Evolutionary conservation across 2,888 invertebrate genomes (phyloP), one percentile per base, ranked within the genome.

Genomic region (Acanthopleura granulata): DNA sequence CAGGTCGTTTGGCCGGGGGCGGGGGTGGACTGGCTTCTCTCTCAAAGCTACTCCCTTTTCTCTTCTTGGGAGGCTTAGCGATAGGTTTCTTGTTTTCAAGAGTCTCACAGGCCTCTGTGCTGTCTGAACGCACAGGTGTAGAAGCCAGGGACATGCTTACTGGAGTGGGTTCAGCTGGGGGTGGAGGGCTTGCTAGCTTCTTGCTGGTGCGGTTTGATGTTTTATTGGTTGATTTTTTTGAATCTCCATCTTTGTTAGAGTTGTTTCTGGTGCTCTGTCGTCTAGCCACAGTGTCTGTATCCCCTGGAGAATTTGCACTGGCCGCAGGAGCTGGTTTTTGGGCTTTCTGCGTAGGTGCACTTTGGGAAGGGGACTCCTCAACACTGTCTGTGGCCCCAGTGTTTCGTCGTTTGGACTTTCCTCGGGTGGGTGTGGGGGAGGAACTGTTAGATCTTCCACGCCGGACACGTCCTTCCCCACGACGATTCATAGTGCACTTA

Each of bases 21-120:
- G 76, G 74, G 40, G 82, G 40, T 62, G 77, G 71, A 72, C 80
- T 76, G 78, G 78, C 74, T 72, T 61, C 78, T 79, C 62, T 72
- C 69, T 85, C 82, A 69, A 85, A 81, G 30, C 87, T 85, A 93
- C 82, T 82, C 11, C 84, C 87, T 79, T 96, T 96, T 80, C 98
- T 93, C 91, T 98, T 98, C 91, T 98, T 98, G 76, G 98, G 98
- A 89, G 97, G 93, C 90, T 95, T 96, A 77, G 92, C 93, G 74
- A 90, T 90, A 16, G 76, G 80, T 61, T 83, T 79, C 0, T 74
- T 76, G 51, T 80, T 82, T 40, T 80, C 80, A 49, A 80, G 80
- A 29, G 72, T 74, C 29, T 73, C 76, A 73, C 49, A 73, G 73
- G 70, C 76, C 71, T 61, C 62, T 51, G 61, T 71, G 61, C 50